A percentile compares a stretch with the other conserved stretches of the same genome.
phyloP scores from a whole-genome alignment of 2,113 vertebrate species.

The Varanus salvator region DNA sequence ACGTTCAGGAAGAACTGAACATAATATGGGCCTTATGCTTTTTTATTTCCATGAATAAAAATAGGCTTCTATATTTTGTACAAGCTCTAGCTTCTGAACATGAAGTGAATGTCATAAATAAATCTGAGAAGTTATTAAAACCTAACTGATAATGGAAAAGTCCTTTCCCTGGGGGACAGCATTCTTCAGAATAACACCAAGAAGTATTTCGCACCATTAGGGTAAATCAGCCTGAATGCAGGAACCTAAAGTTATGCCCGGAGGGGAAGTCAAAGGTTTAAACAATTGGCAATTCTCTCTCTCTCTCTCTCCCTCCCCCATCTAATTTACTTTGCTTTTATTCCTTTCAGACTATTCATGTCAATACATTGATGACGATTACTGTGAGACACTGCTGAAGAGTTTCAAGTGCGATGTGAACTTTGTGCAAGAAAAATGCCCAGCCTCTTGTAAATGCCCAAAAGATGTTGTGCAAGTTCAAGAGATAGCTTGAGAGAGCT shows the following conservation, averaged over 20 bases:
- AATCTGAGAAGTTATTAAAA: not conserved
- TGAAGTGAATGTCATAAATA: not conserved
- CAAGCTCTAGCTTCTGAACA: not conserved
- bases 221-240: not conserved
- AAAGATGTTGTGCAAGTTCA: not conserved
- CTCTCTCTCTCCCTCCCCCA: not conserved
- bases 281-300: not conserved
- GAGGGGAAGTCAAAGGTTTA: not conserved
- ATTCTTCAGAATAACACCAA: not conserved
- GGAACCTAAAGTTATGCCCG: not conserved
- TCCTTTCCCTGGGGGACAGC: not conserved
- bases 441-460: not conserved
- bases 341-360: not conserved
- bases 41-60: not conserved
- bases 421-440: not conserved
- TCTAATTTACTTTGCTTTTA: not conserved
- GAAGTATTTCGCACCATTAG: not conserved
- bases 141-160: not conserved
- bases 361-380: not conserved
- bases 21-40: not conserved
- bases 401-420: not conserved
- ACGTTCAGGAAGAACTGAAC: not conserved
- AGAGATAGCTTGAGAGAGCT: not conserved
- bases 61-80: not conserved
- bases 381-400: not conserved